Evolutionary conservation across 2,888 invertebrate species (phyloP).

Genomic region (Lutraria lutraria): DNA sequence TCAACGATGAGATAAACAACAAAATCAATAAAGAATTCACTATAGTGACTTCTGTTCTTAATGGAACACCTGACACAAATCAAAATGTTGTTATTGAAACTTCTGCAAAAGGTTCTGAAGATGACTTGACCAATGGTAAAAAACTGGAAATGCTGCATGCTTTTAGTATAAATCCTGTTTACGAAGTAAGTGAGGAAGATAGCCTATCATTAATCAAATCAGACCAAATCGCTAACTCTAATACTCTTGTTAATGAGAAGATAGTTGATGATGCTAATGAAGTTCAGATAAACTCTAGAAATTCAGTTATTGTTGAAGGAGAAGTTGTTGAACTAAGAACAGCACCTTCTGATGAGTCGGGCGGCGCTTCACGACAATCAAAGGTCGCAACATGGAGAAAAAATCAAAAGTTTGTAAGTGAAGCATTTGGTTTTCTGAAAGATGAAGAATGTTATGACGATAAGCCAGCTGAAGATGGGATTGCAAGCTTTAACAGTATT

Average conservation of each 20-base stretch:
- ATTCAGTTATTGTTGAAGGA: slow-evolving; percentile 52
- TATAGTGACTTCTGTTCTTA: slow-evolving; percentile 27
- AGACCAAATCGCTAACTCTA: not conserved
- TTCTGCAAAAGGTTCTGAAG: not conserved
- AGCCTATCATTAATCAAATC: not conserved
- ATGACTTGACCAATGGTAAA: not conserved
- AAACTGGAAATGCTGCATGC: not conserved
- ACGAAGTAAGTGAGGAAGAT: slow-evolving; percentile 36
- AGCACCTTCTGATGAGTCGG: slow-evolving; percentile 32
- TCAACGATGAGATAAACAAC: not conserved
- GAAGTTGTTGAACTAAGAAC: slow-evolving; percentile 59
- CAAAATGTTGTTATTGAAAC: not conserved
- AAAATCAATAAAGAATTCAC: slow-evolving; percentile 18
- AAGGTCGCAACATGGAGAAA: slow-evolving; percentile 56
- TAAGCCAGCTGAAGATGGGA: not conserved
- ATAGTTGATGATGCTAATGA: slow-evolving; percentile 8
- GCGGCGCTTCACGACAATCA: slow-evolving; percentile 15
- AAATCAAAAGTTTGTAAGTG: slow-evolving; percentile 71
- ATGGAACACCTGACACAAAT: not conserved
- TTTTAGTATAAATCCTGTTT: slow-evolving; percentile 35
- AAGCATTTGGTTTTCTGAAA: slow-evolving; percentile 70
- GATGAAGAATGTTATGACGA: slow-evolving; percentile 47
- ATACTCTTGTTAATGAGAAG: not conserved
- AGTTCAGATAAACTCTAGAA: slow-evolving; percentile 14
- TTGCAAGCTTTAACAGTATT: not conserved